These are phyloP conservation scores for Drosophila azteca DNA, from an alignment of 1,140 invertebrate species.

Conservation along the genomic window DNA sequence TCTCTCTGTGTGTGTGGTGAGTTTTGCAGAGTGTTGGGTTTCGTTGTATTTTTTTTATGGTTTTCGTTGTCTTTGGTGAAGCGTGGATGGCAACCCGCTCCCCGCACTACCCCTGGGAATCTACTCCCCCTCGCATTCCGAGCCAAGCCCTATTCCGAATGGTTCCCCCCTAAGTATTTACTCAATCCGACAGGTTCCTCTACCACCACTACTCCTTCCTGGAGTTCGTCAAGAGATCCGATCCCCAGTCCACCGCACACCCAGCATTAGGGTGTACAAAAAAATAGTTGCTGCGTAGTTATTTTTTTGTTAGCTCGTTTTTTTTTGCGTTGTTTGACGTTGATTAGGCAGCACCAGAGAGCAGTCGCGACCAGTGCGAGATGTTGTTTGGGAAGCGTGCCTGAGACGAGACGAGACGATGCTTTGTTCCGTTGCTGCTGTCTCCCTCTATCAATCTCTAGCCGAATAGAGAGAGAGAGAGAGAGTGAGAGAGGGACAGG, in stretches of 20 bases:
- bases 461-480: too few relatives aligned
- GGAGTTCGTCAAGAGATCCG: too few relatives aligned
- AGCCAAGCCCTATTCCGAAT: not conserved
- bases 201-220: too few relatives aligned
- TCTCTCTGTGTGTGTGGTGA: slow-evolving; percentile 20
- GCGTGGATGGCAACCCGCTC: not conserved
- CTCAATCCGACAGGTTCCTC: too few relatives aligned
- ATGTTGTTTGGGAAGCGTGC: slow-evolving; percentile 68
- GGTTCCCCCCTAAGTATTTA: too few relatives aligned
- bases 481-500: too few relatives aligned
- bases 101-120: too few relatives aligned
- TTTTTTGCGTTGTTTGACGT: slow-evolving; percentile 23
- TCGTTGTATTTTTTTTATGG: slow-evolving; percentile 18
- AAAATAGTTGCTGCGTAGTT: too few relatives aligned
- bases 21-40: slow-evolving; percentile 26
- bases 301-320: slow-evolving; percentile 21
- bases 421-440: slow-evolving; percentile 57
- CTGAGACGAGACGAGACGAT: slow-evolving; percentile 35
- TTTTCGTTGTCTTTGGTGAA: not conserved
- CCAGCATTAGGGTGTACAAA: too few relatives aligned
- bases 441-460: too few relatives aligned
- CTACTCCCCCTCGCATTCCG: not conserved
- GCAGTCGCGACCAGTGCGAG: slow-evolving; percentile 13
- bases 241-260: too few relatives aligned
- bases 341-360: slow-evolving; percentile 43